Conservation (phyloP, 1,140 invertebrate species). For the Cheumatopsyche charites region DNA sequence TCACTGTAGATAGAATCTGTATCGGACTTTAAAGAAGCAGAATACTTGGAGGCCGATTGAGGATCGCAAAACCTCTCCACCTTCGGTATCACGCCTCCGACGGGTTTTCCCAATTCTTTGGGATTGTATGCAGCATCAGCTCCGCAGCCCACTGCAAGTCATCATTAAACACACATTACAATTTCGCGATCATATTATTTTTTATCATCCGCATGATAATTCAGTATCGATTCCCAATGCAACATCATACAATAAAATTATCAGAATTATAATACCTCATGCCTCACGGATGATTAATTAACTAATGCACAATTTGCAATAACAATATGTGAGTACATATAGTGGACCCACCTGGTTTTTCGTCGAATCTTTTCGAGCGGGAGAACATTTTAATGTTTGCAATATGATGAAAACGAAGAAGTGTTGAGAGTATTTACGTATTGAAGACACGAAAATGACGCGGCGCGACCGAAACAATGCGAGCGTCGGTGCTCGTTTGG, state of each 20-base stretch:
- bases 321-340: background rate
- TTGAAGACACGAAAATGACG: background rate
- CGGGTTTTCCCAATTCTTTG: constrained; percentile 29
- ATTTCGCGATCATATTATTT: background rate
- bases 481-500: no score
- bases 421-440: no score
- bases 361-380: constrained; percentile 39
- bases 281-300: no score
- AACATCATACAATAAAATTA: no score
- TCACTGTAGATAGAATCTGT: constrained; percentile 44
- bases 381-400: constrained; percentile 47
- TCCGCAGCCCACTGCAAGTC: constrained; percentile 44
- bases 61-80: constrained; percentile 32
- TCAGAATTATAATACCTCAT: no score
- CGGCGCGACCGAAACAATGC: background rate
- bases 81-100: constrained; percentile 42
- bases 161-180: background rate
- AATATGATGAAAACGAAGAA: no score
- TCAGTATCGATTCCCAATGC: no score
- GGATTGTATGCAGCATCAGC: constrained; percentile 44
- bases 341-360: constrained; percentile 36
- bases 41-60: constrained; percentile 13
- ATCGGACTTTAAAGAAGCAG: constrained; percentile 34
- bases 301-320: no score
- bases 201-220: background rate